Percentiles rank a stretch among this genome's conserved stretches.
phyloP scores from a whole-genome alignment of 2,113 vertebrate species.

The Promerops cafer region DNA sequence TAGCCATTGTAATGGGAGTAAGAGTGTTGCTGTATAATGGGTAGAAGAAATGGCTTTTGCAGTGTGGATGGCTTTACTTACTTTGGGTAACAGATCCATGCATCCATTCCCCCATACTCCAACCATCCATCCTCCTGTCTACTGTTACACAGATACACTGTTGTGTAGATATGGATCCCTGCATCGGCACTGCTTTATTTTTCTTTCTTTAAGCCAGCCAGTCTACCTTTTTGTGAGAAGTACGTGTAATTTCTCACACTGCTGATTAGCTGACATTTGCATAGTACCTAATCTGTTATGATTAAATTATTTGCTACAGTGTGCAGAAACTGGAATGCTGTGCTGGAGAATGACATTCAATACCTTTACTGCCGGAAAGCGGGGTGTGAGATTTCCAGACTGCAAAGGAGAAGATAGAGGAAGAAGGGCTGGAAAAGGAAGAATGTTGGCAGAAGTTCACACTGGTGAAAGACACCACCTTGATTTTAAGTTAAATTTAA shows the following conservation, averaged over 20 bases:
- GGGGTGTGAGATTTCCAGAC: not conserved
- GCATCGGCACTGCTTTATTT: not conserved
- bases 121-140: not conserved
- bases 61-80: not conserved
- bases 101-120: not conserved
- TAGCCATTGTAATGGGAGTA: not conserved
- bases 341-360: not conserved
- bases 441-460: not conserved
- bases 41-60: not conserved
- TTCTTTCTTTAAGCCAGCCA: not conserved
- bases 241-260: not conserved
- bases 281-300: not conserved
- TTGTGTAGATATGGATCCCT: accelerated
- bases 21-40: not conserved
- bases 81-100: not conserved
- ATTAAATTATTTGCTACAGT: not conserved
- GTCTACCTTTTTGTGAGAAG: not conserved
- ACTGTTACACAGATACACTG: accelerated
- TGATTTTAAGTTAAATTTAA: not conserved
- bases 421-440: not conserved
- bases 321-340: not conserved
- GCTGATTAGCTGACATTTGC: not conserved
- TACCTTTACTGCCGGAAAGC: not conserved
- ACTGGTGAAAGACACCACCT: not conserved
- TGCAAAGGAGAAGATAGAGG: not conserved